These are phyloP conservation scores for Vimba vimba DNA, from an alignment of 2,113 vertebrate species.

Conservation along the genomic window DNA sequence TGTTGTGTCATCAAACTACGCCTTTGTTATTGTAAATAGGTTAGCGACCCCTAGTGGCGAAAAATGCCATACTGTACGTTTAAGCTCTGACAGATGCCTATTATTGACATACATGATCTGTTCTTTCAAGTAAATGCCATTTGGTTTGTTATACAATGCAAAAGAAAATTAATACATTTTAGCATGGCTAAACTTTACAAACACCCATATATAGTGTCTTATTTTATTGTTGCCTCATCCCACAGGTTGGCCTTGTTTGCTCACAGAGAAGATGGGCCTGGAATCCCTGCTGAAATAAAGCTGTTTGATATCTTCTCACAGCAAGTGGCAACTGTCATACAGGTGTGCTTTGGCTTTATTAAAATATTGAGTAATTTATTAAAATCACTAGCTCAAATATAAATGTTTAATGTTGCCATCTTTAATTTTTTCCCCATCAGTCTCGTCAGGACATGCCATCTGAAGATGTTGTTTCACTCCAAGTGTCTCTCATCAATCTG, in stretches of 20 bases:
- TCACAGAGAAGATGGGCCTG: conserved; percentile 97
- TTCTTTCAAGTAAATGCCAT: neutral
- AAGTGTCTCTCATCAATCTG: conserved; percentile 98
- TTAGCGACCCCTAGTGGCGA: too few species aligned
- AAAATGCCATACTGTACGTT: too few species aligned
- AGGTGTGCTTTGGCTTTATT: conserved; percentile 73
- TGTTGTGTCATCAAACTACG: too few species aligned
- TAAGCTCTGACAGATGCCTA: neutral
- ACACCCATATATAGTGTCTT: too few species aligned
- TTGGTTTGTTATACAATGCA: neutral
- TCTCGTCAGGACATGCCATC: conserved; percentile 99
- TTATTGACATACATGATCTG: neutral
- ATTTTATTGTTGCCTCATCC: neutral
- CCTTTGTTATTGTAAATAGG: too few species aligned
- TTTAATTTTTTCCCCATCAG: conserved; percentile 66
- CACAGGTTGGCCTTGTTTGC: conserved; percentile 92
- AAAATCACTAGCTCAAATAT: neutral
- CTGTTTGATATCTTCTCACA: conserved; percentile 99
- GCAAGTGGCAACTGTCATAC: conserved; percentile 97
- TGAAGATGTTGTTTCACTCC: conserved; percentile 95
- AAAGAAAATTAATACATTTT: neutral
- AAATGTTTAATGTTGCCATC: neutral
- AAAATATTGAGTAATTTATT: neutral
- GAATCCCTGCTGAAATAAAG: conserved; percentile 96
- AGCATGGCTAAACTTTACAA: neutral